Evolutionary conservation across 2,888 invertebrate genomes (phyloP).

Genomic region (Zaprionus obscuricornis): DNA sequence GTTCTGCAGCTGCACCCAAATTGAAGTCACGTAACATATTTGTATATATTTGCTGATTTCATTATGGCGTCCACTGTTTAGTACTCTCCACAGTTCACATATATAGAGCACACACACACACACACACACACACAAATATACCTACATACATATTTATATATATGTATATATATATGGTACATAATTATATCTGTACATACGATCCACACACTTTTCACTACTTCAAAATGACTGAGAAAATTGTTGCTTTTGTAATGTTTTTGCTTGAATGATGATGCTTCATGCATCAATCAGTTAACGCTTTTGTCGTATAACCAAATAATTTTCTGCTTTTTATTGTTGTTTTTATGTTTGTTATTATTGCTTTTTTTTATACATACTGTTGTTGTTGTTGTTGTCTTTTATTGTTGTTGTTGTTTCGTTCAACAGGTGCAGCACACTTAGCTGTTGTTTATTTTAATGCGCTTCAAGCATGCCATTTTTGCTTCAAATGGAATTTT

Average conservation of each 20-base stretch:
- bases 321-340: background rate
- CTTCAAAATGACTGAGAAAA: no score
- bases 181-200: no score
- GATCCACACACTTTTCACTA: no score
- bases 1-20: constrained; percentile 65
- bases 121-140: no score
- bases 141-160: no score
- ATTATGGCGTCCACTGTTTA: constrained; percentile 54
- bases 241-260: constrained; percentile 1
- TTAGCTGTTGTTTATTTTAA: constrained; percentile 27
- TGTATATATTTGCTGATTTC: constrained; percentile 71
- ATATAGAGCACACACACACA: no score
- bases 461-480: constrained; percentile 17
- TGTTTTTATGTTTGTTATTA: constrained; percentile 12
- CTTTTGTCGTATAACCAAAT: constrained; percentile 10
- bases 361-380: no score
- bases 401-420: constrained; percentile 13
- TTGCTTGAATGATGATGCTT: constrained; percentile 40
- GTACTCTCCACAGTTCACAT: no score
- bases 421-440: constrained; percentile 39
- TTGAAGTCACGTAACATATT: constrained; percentile 72
- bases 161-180: background rate
- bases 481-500: constrained; percentile 1
- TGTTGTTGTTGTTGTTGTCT: constrained; percentile 8
- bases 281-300: constrained; percentile 21